Base-by-base conservation (phyloP, 2,888 invertebrate species). In the Isotomurus palustris region DNA sequence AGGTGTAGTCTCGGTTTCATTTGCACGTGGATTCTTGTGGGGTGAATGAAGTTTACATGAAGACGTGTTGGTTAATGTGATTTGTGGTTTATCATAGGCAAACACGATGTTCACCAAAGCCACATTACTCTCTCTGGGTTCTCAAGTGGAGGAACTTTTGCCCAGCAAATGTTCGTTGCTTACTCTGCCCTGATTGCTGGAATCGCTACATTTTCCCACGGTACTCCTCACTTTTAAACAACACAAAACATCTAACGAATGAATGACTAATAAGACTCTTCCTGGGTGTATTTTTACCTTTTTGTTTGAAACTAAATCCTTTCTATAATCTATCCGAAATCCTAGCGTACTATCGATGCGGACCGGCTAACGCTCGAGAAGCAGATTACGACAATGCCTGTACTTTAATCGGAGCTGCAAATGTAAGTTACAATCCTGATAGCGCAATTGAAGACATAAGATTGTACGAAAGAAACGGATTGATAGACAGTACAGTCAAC, bases 301-400 rank as follows among this genome's bases (percentile, higher is more conserved):
- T 8, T 32, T 14, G 14, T 32, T 32, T 32, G 32, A 10, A 32
- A 10, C 32, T 32, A 32, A 32, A 32, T 32, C 32, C 32, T 14
- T 32, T 10, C 14, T 10, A 32, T 10, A 32, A 32, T 32, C 32
- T 43, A n/a, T n/a, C n/a, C n/a, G n/a, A n/a, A n/a, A n/a, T 53
- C 41, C 24, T 32, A 70, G 70, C 68, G 1, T 69, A 68, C 53
- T 71, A 71, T 44, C 53, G 69, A 54, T 71, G 70, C 53, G 69
- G 70, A 25, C 62, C 65, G 3, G 59, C 60, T 0, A 60, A 51
- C 22, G 69, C 67, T 1, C 40, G 21, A 4, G 60, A 64, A 41
- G 62, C 54, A 6, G 56, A 53, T 14, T 71, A 71, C 41, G 70
- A 71, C 48, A 55, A 62, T 28, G 67, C 60, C 2, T 71, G 70